phyloP scores from a whole-genome alignment of 2,888 invertebrate species.

The Amphipyra berbera region DNA sequence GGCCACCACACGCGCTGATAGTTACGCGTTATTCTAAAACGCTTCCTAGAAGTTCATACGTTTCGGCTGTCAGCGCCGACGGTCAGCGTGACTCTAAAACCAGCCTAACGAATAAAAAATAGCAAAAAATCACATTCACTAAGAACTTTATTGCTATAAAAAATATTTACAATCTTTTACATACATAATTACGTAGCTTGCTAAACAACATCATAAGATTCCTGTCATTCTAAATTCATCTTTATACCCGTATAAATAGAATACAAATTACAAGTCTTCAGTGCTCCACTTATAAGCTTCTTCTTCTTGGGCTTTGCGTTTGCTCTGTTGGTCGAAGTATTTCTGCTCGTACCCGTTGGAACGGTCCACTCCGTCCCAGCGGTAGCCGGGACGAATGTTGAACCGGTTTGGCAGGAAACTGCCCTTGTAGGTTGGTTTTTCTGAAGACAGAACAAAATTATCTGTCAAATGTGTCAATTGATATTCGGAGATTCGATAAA shows the following conservation, averaged over 20 bases:
- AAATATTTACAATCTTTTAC: conserved; percentile 53
- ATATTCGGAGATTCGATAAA: too few species aligned
- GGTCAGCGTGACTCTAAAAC: too few species aligned
- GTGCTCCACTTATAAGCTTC: conserved; percentile 98
- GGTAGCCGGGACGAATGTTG: conserved; percentile 97
- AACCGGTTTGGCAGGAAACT: conserved; percentile 97
- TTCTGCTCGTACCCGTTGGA: conserved; percentile 98
- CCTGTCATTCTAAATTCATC: conserved; percentile 18
- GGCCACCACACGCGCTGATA: too few species aligned
- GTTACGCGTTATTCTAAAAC: too few species aligned
- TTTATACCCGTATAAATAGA: conserved; percentile 2
- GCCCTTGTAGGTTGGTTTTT: conserved; percentile 94
- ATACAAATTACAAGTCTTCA: conserved; percentile 94
- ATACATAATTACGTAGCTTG: conserved; percentile 29
- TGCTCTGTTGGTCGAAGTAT: conserved; percentile 94
- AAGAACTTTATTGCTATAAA: conserved; percentile 44
- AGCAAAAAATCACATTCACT: conserved; percentile 7
- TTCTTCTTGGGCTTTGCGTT: conserved; percentile 93
- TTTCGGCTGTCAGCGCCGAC: too few species aligned
- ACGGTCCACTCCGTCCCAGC: conserved; percentile 99
- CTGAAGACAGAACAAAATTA: conserved; percentile 69
- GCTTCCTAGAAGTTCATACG: too few species aligned
- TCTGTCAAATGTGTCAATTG: too few species aligned
- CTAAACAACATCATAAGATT: conserved; percentile 14
- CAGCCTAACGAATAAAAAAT: too few species aligned